phyloP scores from a whole-genome alignment of 2,888 invertebrate species.

The Thera obeliscata region DNA sequence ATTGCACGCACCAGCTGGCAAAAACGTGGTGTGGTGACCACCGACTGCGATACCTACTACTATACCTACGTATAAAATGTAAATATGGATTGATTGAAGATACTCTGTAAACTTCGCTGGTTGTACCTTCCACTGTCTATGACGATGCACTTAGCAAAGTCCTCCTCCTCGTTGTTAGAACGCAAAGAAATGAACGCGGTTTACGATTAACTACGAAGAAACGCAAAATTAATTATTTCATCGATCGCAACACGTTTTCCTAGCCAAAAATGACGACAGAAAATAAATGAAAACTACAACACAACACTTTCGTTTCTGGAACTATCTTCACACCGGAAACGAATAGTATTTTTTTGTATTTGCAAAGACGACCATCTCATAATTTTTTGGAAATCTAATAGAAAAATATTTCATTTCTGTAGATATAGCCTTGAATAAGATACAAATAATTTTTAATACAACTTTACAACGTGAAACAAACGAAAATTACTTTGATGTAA shows the following conservation, averaged over 20 bases:
- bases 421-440: constrained; percentile 46
- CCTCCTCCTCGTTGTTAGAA: constrained; percentile 55
- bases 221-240: constrained; percentile 73
- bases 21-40: constrained; percentile 83
- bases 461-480: constrained; percentile 47
- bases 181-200: constrained; percentile 58
- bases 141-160: constrained; percentile 72
- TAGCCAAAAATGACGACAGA: constrained; percentile 78
- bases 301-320: constrained; percentile 79
- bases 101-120: constrained; percentile 73
- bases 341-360: constrained; percentile 67
- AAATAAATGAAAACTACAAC: constrained; percentile 78
- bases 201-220: constrained; percentile 60
- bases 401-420: constrained; percentile 72
- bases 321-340: constrained; percentile 82
- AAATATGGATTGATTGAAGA: constrained; percentile 72
- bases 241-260: constrained; percentile 71
- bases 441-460: constrained; percentile 55
- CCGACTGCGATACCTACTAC: constrained; percentile 56
- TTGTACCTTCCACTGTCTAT: constrained; percentile 76
- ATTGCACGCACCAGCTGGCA: constrained; percentile 81
- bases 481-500: constrained; percentile 47
- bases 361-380: constrained; percentile 61
- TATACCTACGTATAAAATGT: constrained; percentile 62
- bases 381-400: constrained; percentile 50